Evolutionary conservation across 2,797 vertebrate genomes (phyloP), one percentile per base, ranked within the genome.

Genomic region (Pithecia hirsuta): DNA sequence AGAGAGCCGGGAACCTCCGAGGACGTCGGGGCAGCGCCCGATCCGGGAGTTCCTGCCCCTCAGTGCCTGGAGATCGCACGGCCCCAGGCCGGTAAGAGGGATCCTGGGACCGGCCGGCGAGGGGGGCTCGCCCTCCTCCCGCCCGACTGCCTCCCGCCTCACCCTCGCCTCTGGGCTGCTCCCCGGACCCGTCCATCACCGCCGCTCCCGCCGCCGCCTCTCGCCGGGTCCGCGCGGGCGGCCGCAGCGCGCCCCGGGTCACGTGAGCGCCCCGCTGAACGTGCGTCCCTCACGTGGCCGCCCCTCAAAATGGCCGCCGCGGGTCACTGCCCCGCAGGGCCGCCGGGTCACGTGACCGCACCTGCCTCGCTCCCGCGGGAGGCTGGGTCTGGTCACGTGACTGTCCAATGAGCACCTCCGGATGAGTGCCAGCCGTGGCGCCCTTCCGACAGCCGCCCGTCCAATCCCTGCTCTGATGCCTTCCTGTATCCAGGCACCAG

Each of bases 111-210:
- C 11, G 26, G 84, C 82, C 81, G 22, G 95, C 64, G 7, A 50
- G 33, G 55, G 39, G 39, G 70, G 0, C n/a, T 94, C 48, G 50
- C 88, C 30, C 91, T 84, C 75, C 89, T 78, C 86, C 52, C 95
- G 30, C 78, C 46, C 39, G 72, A 15, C 86, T 10, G 70, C 97
- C 93, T 85, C 89, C 90, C 75, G 55, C 93, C 89, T 97, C 83
- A 97, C 97, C 97, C 95, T 95, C 96, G 95, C 97, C 97, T 95
- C 95, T 89, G 87, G 97, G 97, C 52, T 97, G 97, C 89, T 98
- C 98, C 95, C 97, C 97, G 87, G 97, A 97, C 96, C 97, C 97
- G 97, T 98, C 98, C 97, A 98, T 98, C 98, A 96, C 95, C 41
- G 93, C 93, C 36, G 83, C 95, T 41, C 92, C 95, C 90, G 94